A percentile compares a stretch with the other conserved stretches of the same genome.
phyloP scores from a whole-genome alignment of 2,797 vertebrate genomes.

The Odontamblyopus lacepedii region DNA sequence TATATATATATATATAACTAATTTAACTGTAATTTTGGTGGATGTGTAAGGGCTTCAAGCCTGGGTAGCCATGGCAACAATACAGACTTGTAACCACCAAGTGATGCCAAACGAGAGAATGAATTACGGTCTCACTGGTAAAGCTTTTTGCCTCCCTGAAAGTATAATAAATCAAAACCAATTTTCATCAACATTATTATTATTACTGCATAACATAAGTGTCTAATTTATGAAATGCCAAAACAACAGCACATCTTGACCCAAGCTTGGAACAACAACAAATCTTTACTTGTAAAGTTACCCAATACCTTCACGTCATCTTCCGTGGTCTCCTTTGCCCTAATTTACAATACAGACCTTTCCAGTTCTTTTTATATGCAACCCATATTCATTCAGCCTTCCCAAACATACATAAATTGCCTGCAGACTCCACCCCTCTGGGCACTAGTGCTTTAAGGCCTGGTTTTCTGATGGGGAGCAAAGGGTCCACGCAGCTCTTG shows the following conservation, averaged over 20 bases:
- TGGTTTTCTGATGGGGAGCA: constrained; percentile 53
- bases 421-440: constrained; percentile 9
- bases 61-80: no score
- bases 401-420: constrained; percentile 63
- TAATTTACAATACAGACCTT: constrained; percentile 64
- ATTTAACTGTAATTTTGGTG: neutral
- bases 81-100: no score
- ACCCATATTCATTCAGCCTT: constrained; percentile 51
- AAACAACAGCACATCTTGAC: neutral
- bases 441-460: constrained; percentile 57
- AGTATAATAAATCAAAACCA: neutral
- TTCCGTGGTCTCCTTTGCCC: constrained; percentile 33
- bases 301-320: constrained; percentile 15
- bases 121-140: neutral
- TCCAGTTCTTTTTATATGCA: constrained; percentile 56
- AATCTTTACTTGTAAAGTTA: constrained; percentile 8
- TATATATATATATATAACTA: no score
- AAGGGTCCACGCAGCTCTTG: constrained; percentile 30
- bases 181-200: neutral
- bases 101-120: no score
- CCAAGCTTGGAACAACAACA: neutral
- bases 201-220: neutral
- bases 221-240: neutral
- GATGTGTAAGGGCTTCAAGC: neutral
- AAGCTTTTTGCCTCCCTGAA: neutral